Conservation (phyloP, 2,888 invertebrate species). For the Chrysina gloriosa region DNA sequence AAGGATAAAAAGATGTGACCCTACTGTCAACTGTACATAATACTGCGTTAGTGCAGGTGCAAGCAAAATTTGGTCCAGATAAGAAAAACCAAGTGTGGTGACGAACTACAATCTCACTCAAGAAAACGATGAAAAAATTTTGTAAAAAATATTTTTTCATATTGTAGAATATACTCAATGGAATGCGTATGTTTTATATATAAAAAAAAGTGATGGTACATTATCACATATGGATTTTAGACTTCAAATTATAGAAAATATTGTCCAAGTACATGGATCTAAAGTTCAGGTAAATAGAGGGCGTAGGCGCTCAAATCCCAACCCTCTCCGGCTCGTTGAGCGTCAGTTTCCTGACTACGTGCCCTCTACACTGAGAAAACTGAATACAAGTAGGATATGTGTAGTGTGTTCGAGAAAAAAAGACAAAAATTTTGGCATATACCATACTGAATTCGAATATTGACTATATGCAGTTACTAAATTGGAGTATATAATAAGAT, state of each 20-base stretch:
- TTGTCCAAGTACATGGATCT: conserved; percentile 43
- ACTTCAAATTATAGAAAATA: conserved; percentile 39
- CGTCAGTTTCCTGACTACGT: conserved; percentile 46
- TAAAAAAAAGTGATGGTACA: conserved; percentile 38
- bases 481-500: too few species aligned
- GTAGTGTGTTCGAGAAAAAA: conserved; percentile 37
- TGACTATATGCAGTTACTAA: too few species aligned
- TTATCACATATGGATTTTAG: conserved; percentile 41
- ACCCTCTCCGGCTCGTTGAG: conserved; percentile 40
- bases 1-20: too few species aligned
- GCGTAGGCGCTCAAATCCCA: conserved; percentile 22
- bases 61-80: too few species aligned
- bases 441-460: too few species aligned
- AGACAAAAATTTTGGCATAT: too few species aligned
- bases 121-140: conserved; percentile 36
- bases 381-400: conserved; percentile 31
- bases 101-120: conserved; percentile 50
- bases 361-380: conserved; percentile 44
- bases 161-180: conserved; percentile 28
- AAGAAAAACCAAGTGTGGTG: too few species aligned
- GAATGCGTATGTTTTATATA: conserved; percentile 41
- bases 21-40: too few species aligned
- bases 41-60: too few species aligned
- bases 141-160: conserved; percentile 37
- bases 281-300: too few species aligned